Evolutionary conservation across 2,888 invertebrate species (phyloP), one percentile per base, ranked within the genome.

Genomic region (Biston stratarius): DNA sequence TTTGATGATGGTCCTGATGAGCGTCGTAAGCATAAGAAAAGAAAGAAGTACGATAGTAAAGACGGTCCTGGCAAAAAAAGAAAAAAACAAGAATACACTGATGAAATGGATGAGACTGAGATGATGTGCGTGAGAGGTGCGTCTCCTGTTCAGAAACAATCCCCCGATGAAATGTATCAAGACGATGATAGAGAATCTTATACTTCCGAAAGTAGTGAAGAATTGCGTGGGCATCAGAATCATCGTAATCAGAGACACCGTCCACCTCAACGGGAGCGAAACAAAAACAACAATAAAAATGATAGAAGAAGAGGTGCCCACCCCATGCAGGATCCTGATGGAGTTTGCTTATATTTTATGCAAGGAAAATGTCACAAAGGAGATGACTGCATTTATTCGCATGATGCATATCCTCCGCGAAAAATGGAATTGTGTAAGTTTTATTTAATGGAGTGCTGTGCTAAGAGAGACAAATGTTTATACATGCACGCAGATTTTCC

Each of bases 401-500:
- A 99, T 84, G 97, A 97, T 81, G 96, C 96, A 55, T 93, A 95
- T 61, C 97, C 96, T 52, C 97, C 97, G 0, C 96, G 98, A 76
- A 98, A 98, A 93, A 95, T 97, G 95, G 99, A 99, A 89, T 92
- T 99, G 2, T 99, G 99, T 91, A 99, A 99, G 92, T 99, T 99
- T 92, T 99, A 99, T 92, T 91, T 99, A 69, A 97, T 97, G 96
- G 98, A 98, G 76, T 98, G 98, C 87, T 99, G 99, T 93, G 97
- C 97, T 61, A 99, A 99, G 92, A 96, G 98, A 80, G 98, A 98
- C 78, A 97, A 98, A 90, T 99, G 99, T 93, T 95, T 98, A 24
- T 99, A 98, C 85, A 97, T 99, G 97, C 99, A 99, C 92, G 96
- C 97, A 80, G 99, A 99, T 88, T 99, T 99, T 88, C 99, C 99